Conservation (phyloP, 2,888 invertebrate genomes). For the Deilephila elpenor region DNA sequence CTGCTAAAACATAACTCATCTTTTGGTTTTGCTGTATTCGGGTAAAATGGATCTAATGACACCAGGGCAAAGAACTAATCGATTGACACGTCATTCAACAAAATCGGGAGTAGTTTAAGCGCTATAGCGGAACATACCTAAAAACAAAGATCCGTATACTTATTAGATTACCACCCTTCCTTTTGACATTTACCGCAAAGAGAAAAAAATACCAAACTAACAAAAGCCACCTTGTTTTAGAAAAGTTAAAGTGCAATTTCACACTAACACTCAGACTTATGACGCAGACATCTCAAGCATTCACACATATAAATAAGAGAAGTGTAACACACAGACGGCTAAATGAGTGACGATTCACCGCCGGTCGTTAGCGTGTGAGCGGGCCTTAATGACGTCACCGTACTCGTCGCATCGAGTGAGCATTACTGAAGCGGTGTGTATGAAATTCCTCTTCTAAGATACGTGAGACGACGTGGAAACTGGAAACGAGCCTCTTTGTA, state of each 20-base stretch:
- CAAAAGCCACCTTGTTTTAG: not conserved
- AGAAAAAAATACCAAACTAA: not conserved
- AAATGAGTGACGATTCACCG: slow-evolving; percentile 17
- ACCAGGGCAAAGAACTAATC: too few relatives aligned
- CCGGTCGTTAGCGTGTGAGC: slow-evolving; percentile 18
- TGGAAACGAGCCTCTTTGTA: slow-evolving; percentile 9
- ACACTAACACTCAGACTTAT: not conserved
- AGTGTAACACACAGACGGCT: slow-evolving; percentile 5
- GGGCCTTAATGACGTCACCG: slow-evolving; percentile 21
- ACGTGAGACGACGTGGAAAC: slow-evolving; percentile 14
- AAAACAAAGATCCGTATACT: too few relatives aligned
- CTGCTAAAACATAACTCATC: too few relatives aligned
- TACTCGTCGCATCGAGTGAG: slow-evolving; percentile 13
- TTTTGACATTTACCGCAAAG: not conserved
- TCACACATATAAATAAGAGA: slow-evolving; percentile 1
- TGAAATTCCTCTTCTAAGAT: slow-evolving; percentile 23
- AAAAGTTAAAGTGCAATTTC: not conserved
- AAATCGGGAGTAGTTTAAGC: too few relatives aligned
- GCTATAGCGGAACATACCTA: too few relatives aligned
- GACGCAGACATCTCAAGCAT: slow-evolving; percentile 14
- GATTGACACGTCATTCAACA: too few relatives aligned
- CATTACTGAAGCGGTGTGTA: slow-evolving; percentile 6
- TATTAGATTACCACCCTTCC: too few relatives aligned
- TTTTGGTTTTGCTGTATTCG: too few relatives aligned
- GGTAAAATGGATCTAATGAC: too few relatives aligned